Percentiles rank a stretch among this genome's conserved stretches.
These are phyloP conservation scores for Potorous gilbertii DNA, from an alignment of 2,797 vertebrate genomes.

Conservation along the genomic window DNA sequence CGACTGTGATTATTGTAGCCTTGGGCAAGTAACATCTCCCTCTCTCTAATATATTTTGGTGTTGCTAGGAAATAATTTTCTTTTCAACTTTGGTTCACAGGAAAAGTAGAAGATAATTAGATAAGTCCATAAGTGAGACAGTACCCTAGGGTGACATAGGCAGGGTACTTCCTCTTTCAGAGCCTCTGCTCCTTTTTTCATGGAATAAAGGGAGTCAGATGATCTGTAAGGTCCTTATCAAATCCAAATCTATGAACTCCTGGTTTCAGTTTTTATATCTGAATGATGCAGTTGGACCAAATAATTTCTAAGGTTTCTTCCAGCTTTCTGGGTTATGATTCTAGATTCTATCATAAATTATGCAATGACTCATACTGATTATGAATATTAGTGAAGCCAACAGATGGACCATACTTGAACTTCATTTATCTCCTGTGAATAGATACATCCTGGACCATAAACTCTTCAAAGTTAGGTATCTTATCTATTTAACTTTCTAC, in stretches of 20 bases:
- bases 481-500: not conserved
- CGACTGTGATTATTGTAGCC: not conserved
- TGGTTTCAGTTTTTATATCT: not conserved
- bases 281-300: not conserved
- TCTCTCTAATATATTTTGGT: not conserved
- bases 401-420: not conserved
- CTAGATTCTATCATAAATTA: not conserved
- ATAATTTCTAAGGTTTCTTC: not conserved
- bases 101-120: not conserved
- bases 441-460: not conserved
- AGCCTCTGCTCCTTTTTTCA: not conserved
- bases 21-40: not conserved
- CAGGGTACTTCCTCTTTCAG: not conserved
- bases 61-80: not conserved
- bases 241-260: not conserved
- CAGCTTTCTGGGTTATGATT: not conserved
- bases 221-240: not conserved
- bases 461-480: not conserved
- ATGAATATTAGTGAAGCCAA: not conserved
- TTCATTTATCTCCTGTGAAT: not conserved
- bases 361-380: not conserved
- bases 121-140: not conserved
- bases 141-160: not conserved
- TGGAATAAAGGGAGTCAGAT: not conserved
- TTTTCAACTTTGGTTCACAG: not conserved